Base-by-base conservation (phyloP, 2,888 invertebrate species). In the Torymus tubicola region DNA sequence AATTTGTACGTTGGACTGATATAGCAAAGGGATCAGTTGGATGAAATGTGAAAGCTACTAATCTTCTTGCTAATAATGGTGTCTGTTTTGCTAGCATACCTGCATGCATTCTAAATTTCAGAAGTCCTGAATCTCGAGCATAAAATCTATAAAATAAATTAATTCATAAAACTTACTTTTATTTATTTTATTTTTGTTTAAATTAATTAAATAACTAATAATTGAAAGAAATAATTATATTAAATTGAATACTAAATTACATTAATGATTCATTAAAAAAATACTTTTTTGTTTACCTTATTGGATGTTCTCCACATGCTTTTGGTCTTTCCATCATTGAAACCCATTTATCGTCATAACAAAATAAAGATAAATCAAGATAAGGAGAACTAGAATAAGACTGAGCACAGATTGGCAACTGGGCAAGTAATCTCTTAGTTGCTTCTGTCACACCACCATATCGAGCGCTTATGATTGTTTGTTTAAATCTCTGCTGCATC, bases 1-100 rank as follows among this genome's bases (percentile, higher is more conserved):
- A 94, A 91, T 97, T 96, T 12, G 97, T 96, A 85, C 98, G 93
- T 90, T 99, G 98, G 11, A 98, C 97, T 87, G 98, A 98, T 84
- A 99, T 97, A 11, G 97, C 96, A 91, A 99, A 97, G 0, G 99
- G 99, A 91, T 99, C 98, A 14, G 95, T 96, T 0, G 99, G 99
- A 91, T 99, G 99, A 91, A 98, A 98, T 12, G 97, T 97, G 89
- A 98, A 99, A 18, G 98, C 97, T 5, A 98, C 98, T 14, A 98
- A 93, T 84, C 97, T 92, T 84, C 97, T 92, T 13, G 96, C 93
- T 85, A 92, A 80, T 10, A 94, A 94, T 12, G 95, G 93, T 42
- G 94, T 93, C 12, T 94, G 93, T 89, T 94, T 93, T 2, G 92
- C 91, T 58, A 92, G 90, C 83, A 93, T 92, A n/a, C 95, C 95